Evolutionary conservation across 2,888 invertebrate species (phyloP).

Genomic region (Cephonodes hylas): DNA sequence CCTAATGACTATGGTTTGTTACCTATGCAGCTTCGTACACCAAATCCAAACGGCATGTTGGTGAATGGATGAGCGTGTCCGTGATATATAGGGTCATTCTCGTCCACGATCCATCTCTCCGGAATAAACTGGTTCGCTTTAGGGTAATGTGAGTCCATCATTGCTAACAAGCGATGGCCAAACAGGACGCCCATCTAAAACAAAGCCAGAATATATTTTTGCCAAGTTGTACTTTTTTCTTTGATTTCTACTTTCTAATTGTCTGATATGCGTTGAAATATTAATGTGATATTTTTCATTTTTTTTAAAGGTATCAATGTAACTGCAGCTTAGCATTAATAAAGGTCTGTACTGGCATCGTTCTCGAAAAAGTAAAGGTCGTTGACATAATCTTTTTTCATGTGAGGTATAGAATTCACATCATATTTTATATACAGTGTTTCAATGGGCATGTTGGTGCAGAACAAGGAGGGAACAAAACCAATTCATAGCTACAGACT

Average conservation of each 20-base stretch:
- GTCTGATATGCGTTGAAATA: too few species aligned
- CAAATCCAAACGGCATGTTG: constrained; percentile 85
- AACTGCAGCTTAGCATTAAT: too few species aligned
- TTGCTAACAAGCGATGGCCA: constrained; percentile 82
- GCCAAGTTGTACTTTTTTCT: background rate
- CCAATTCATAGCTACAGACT: too few species aligned
- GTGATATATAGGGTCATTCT: constrained; percentile 58
- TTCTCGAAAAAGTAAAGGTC: too few species aligned
- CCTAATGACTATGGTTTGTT: too few species aligned
- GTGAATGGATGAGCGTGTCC: constrained; percentile 82
- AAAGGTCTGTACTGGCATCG: too few species aligned
- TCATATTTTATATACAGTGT: background rate
- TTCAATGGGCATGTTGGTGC: too few species aligned
- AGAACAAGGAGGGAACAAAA: too few species aligned
- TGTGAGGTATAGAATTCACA: background rate
- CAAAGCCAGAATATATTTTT: too few species aligned
- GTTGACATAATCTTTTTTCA: too few species aligned
- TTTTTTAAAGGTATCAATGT: too few species aligned
- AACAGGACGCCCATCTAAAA: constrained; percentile 41
- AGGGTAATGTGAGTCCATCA: constrained; percentile 83
- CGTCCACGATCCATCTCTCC: constrained; percentile 85
- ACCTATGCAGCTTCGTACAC: constrained; percentile 85
- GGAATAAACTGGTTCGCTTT: constrained; percentile 84
- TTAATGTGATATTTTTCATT: too few species aligned
- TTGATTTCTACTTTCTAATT: background rate